Evolutionary conservation across 1,140 invertebrate species (phyloP), one percentile per base, ranked within the genome.

Genomic region (Drosophila micromelanica): DNA sequence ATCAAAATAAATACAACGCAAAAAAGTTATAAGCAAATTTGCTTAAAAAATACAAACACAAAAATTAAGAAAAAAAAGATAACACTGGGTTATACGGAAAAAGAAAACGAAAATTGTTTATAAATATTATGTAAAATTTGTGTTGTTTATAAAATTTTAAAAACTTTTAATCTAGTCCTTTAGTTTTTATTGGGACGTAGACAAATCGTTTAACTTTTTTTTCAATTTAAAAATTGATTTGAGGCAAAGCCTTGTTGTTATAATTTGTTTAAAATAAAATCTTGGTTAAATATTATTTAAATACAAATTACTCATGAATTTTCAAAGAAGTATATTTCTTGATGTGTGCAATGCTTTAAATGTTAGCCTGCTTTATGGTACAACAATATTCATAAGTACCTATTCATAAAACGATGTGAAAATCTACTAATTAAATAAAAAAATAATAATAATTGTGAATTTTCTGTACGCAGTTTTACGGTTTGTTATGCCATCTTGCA

Each of bases 361-460:
- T 87, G 84, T 87, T 89, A 89, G 79, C 84, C 84, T 89, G 84
- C 84, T 89, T 72, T 89, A 78, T 71, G 84, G 84, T 89, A 89
- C 84, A 89, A 89, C 54, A 84, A 51, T 68, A 72, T 89, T 78
- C 56, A 84, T 80, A 78, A 84, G 84, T 89, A 89, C 84, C 84
- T 89, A 84, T 69, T 68, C 71, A 62, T 74, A 69, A 89, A 81
- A 72, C 55, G 60, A 67, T 73, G 46, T 75, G 56, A 62, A 77
- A 54, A 73, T 51, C 37, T 48, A 67, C 30, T 60, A 43, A 65
- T 43, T 20, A 45, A 45, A 38, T 15, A 43, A 55, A 23, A 32
- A 38, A n/a, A n/a, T n/a, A 45, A 51, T 52, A 32, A 38, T 20
- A 45, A 51, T 52, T 73, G 55, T 60, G 70, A 60, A 75, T 76